Percentiles rank a stretch among this genome's conserved stretches.
Conservation (phyloP, 2,888 invertebrate genomes). For the Acronicta leporina region DNA sequence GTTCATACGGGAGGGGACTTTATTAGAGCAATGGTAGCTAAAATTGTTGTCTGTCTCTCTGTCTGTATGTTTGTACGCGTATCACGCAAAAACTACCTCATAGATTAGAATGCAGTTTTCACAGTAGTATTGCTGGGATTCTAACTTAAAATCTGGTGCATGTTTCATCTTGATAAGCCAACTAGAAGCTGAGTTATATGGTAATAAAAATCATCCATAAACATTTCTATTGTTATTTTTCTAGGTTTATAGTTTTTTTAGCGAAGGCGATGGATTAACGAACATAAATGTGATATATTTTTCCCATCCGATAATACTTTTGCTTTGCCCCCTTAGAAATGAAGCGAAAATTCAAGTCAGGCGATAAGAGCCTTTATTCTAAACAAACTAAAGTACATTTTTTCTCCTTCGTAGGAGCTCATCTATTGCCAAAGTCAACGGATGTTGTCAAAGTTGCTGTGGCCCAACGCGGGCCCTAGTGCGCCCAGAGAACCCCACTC, state of each 20-base stretch:
- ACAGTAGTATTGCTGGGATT: too few relatives aligned
- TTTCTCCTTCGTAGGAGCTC: slow-evolving; percentile 89
- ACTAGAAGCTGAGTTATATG: too few relatives aligned
- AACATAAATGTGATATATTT: not conserved
- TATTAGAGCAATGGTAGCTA: too few relatives aligned
- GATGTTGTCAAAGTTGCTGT: slow-evolving; percentile 89
- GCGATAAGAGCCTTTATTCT: slow-evolving; percentile 77
- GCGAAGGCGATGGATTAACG: slow-evolving; percentile 34
- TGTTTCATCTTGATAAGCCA: too few relatives aligned
- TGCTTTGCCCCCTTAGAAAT: slow-evolving; percentile 37
- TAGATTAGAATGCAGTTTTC: too few relatives aligned
- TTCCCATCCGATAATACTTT: slow-evolving; percentile 20
- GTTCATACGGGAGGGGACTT: too few relatives aligned
- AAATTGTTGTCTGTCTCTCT: too few relatives aligned
- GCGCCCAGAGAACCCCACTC: slow-evolving; percentile 88
- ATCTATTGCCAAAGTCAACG: slow-evolving; percentile 89
- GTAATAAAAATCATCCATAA: too few relatives aligned
- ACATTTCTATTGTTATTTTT: too few relatives aligned
- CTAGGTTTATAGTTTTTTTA: slow-evolving; percentile 6
- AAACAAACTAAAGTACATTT: slow-evolving; percentile 84
- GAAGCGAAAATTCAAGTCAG: slow-evolving; percentile 56
- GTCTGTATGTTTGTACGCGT: too few relatives aligned
- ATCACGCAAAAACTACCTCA: too few relatives aligned
- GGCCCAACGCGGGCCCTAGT: slow-evolving; percentile 88
- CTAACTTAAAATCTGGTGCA: too few relatives aligned